phyloP scores from a whole-genome alignment of 2,113 vertebrate species.

The Sciurus niger region DNA sequence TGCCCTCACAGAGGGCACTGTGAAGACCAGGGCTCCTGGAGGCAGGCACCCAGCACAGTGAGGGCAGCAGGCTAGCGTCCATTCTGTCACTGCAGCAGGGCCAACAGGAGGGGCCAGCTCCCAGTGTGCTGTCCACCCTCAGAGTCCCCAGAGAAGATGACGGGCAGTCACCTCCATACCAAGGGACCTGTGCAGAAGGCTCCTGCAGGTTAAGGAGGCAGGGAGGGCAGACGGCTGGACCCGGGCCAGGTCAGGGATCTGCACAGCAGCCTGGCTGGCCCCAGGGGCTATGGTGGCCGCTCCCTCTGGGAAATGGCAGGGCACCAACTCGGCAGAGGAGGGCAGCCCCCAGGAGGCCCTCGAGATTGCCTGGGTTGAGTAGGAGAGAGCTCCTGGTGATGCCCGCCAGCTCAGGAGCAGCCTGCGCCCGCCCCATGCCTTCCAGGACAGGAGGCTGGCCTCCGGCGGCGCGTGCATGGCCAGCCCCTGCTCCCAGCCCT shows the following conservation, averaged over 20 bases:
- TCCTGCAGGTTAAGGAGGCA: not conserved
- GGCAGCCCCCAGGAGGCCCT: not conserved
- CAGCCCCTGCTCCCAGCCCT: not conserved
- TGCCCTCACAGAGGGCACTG: not conserved
- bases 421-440: fast-evolving
- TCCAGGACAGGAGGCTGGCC: not conserved
- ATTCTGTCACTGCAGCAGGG: not conserved
- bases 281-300: not conserved
- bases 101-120: not conserved
- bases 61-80: not conserved
- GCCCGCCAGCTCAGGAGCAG: fast-evolving
- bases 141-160: not conserved
- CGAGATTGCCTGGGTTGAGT: too few relatives aligned
- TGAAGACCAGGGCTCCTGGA: too few relatives aligned
- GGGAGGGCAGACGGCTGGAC: not conserved
- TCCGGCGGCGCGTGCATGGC: fast-evolving
- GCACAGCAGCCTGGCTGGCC: not conserved
- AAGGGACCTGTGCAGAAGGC: not conserved
- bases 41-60: too few relatives aligned
- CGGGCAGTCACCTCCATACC: too few relatives aligned
- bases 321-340: too few relatives aligned
- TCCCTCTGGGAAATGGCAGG: not conserved
- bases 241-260: not conserved
- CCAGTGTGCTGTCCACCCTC: not conserved
- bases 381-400: not conserved